A percentile compares a stretch with the other conserved stretches of the same genome.
phyloP scores from a whole-genome alignment of 1,140 invertebrate species.

The Solenopsis fugax region DNA sequence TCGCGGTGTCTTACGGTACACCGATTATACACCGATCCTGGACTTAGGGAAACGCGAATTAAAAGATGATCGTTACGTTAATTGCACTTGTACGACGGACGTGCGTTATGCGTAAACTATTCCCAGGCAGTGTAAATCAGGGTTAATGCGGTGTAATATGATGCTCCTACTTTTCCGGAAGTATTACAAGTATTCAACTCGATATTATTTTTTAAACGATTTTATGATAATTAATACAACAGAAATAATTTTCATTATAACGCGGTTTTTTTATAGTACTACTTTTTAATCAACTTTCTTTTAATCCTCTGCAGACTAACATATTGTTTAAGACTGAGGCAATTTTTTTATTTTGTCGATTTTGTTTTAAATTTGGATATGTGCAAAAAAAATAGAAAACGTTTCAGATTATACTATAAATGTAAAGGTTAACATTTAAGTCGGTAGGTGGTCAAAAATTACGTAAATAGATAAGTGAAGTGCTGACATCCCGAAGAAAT shows the following conservation, averaged over 20 bases:
- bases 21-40: constrained; percentile 15
- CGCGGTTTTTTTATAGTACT: background rate
- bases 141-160: background rate
- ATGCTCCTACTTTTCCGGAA: background rate
- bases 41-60: constrained; percentile 4
- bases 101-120: background rate
- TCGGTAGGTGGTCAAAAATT: no score
- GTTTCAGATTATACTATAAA: no score
- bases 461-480: no score
- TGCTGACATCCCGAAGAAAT: no score
- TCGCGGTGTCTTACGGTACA: constrained; percentile 32
- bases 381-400: no score
- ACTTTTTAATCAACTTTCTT: background rate
- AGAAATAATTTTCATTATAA: background rate
- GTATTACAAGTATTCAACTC: background rate
- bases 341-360: no score
- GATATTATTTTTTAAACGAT: background rate
- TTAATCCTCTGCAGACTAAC: background rate
- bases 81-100: background rate
- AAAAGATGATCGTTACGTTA: constrained; percentile 29
- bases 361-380: no score
- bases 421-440: no score
- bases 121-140: background rate
- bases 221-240: background rate
- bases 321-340: no score